phyloP scores from a whole-genome alignment of 2,888 invertebrate genomes.

The Sclerodermus sp. region DNA sequence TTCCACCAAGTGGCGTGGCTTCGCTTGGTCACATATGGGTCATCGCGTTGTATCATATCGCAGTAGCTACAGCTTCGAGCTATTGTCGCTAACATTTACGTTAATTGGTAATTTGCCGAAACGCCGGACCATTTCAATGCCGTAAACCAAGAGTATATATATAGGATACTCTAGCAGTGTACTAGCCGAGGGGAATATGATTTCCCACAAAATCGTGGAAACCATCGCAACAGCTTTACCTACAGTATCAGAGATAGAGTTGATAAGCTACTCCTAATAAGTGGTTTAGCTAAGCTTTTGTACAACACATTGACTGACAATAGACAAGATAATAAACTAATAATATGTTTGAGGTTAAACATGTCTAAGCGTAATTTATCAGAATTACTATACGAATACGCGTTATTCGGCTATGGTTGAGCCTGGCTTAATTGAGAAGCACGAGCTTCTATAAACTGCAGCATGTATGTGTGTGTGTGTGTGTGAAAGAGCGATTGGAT shows the following conservation, averaged over 20 bases:
- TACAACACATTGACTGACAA: not conserved
- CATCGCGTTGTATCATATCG: slow-evolving; percentile 20
- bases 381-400: too few relatives aligned
- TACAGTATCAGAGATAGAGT: not conserved
- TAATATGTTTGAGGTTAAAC: too few relatives aligned
- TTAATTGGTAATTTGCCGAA: slow-evolving; percentile 48
- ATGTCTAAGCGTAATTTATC: too few relatives aligned
- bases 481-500: too few relatives aligned
- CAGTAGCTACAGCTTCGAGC: slow-evolving; percentile 43
- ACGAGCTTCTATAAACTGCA: too few relatives aligned
- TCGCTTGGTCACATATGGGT: slow-evolving; percentile 14
- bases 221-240: not conserved
- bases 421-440: too few relatives aligned
- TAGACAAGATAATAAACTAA: too few relatives aligned
- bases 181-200: slow-evolving; percentile 20
- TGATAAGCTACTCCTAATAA: not conserved
- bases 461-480: too few relatives aligned
- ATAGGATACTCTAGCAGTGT: slow-evolving; percentile 6
- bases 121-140: slow-evolving; percentile 27
- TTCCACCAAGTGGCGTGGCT: not conserved
- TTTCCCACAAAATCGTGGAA: slow-evolving; percentile 15
- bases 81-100: slow-evolving; percentile 44
- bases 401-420: too few relatives aligned
- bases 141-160: slow-evolving; percentile 16
- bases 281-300: not conserved